Base-by-base conservation (phyloP, 2,888 invertebrate genomes). In the Geotrupes spiniger region DNA sequence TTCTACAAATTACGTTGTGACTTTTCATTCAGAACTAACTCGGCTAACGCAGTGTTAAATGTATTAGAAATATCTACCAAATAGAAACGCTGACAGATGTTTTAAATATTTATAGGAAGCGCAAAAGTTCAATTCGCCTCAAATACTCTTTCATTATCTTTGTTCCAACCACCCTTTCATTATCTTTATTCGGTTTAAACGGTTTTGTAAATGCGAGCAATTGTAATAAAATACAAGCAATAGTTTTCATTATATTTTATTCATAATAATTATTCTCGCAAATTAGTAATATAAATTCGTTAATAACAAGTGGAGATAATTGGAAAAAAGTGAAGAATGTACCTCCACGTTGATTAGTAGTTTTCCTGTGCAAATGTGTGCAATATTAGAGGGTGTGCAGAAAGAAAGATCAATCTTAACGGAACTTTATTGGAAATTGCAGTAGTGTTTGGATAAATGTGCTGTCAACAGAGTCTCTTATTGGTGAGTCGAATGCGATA, bases 401-500 rank as follows among this genome's bases (percentile, higher is more conserved):
- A 41, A 41, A 31, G 29, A 40, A 45, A 49, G 53, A 61, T 61
- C 59, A 60, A 59, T 62, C 59, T 58, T 60, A 31, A 45, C 42
- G 53, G 49, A 46, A 51, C 48, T 56, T 60, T 62, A 62, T 62
- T 62, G 60, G 61, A 61, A 61, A 56, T 49, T 53, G 57, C 54
- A 59, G 52, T 51, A 50, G 56, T 56, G 55, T 58, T 54, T 57
- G 66, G 68, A 72, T 69, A 71, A 72, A 71, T 71, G 71, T 66
- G 65, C 70, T 71, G 72, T 71, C 72, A 70, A 64, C 65, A 62
- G 57, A 58, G 62, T 63, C 63, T 64, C 62, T 68, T 69, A 70
- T 71, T 70, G 68, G 64, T 59, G 58, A 62, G 55, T 58, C 61
- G 60, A 49, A 43, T 17, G 11, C 16, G 44, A 42, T 37, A 51